phyloP scores from a whole-genome alignment of 2,113 vertebrate genomes.

The Sturnus vulgaris region DNA sequence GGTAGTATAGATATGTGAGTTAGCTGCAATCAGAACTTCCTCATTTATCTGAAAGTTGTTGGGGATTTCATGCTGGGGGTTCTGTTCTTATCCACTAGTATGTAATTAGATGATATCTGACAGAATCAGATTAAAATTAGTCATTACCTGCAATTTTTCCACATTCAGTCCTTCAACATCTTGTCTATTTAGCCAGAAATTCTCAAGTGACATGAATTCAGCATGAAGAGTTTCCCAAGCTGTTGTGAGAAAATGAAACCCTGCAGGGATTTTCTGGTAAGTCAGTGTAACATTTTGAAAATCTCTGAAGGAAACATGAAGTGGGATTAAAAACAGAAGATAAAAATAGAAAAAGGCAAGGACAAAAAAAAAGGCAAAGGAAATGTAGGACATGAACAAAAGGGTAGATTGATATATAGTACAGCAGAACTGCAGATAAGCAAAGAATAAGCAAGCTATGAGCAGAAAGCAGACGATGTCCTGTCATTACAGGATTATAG shows the following conservation, averaged over 20 bases:
- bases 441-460: not conserved
- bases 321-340: not conserved
- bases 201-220: not conserved
- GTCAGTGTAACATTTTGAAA: not conserved
- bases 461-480: not conserved
- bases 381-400: not conserved
- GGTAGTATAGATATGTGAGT: not conserved
- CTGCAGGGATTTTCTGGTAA: slow-evolving; percentile 21
- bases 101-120: not conserved
- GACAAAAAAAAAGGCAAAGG: not conserved
- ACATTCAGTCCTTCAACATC: not conserved
- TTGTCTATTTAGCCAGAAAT: not conserved
- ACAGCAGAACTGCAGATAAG: not conserved
- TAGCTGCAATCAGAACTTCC: not conserved
- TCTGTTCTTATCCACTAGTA: not conserved
- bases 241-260: slow-evolving; percentile 11
- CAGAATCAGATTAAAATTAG: not conserved
- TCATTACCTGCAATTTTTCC: not conserved
- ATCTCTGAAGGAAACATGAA: not conserved
- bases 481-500: not conserved
- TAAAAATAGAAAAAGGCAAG: slow-evolving; percentile 14
- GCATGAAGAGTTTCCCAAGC: not conserved
- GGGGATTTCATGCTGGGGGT: not conserved
- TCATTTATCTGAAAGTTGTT: not conserved
- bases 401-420: not conserved